A percentile compares a stretch with the other conserved stretches of the same genome.
Conservation (phyloP, 2,888 invertebrate genomes). For the Hesperia comma region DNA sequence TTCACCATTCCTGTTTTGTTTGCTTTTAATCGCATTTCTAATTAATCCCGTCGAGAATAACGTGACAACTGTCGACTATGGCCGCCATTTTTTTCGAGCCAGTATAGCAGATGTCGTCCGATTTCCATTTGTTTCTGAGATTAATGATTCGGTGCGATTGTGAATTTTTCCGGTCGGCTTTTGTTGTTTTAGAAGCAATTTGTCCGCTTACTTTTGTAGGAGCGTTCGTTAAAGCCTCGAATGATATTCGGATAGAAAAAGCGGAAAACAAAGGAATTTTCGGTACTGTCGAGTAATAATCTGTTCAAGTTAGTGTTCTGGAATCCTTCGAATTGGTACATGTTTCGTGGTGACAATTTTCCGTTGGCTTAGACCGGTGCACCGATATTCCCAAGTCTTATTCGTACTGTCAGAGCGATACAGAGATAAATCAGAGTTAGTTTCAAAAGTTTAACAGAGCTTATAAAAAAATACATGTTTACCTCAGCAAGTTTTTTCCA, state of each 20-base stretch:
- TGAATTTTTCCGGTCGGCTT: slow-evolving; percentile 84
- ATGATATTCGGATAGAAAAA: slow-evolving; percentile 76
- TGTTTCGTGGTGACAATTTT: background rate
- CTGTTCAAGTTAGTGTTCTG: slow-evolving; percentile 23
- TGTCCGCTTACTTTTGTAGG: slow-evolving; percentile 82
- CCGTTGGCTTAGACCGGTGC: background rate
- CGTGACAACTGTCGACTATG: slow-evolving; percentile 84
- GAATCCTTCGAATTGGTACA: background rate
- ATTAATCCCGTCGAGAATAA: slow-evolving; percentile 85
- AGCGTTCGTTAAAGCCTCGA: slow-evolving; percentile 78
- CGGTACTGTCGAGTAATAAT: slow-evolving; percentile 42
- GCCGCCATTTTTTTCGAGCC: slow-evolving; percentile 78
- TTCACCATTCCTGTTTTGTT: slow-evolving; percentile 85
- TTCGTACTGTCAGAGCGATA: background rate
- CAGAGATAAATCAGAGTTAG: background rate
- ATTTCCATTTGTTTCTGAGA: slow-evolving; percentile 85
- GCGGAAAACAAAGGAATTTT: slow-evolving; percentile 55
- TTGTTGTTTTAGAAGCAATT: slow-evolving; percentile 85
- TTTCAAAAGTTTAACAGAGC: too few relatives aligned
- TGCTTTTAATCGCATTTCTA: slow-evolving; percentile 85
- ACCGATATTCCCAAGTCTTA: slow-evolving; percentile 3
- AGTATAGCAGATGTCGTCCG: slow-evolving; percentile 83
- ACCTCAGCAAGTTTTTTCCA: too few relatives aligned
- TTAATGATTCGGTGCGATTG: slow-evolving; percentile 84
- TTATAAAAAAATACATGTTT: too few relatives aligned